Conservation (phyloP, 2,888 invertebrate genomes). For the Platycheirus albimanus region DNA sequence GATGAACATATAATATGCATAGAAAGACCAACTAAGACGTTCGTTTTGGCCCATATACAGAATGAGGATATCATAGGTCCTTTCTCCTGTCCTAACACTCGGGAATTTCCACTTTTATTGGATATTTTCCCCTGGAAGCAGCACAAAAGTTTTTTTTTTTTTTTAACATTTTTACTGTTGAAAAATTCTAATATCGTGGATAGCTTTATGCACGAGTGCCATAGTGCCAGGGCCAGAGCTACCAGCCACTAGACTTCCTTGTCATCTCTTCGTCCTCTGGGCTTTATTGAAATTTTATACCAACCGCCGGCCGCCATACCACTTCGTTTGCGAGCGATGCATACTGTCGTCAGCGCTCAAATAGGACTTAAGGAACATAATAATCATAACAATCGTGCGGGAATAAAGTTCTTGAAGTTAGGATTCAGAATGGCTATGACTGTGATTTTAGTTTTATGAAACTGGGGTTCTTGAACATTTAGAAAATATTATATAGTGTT, state of each 20-base stretch:
- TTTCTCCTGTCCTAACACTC: slow-evolving; percentile 49
- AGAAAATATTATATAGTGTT: background rate
- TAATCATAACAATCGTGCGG: slow-evolving; percentile 70
- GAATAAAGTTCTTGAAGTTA: slow-evolving; percentile 60
- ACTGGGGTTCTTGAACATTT: slow-evolving; percentile 31
- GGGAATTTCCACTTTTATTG: slow-evolving; percentile 62
- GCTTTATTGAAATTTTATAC: slow-evolving; percentile 68
- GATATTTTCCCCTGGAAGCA: slow-evolving; percentile 30
- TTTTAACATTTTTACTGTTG: slow-evolving; percentile 34
- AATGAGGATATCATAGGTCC: slow-evolving; percentile 29
- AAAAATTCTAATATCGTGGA: slow-evolving; percentile 63
- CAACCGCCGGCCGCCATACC: background rate
- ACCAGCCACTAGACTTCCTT: slow-evolving; percentile 5
- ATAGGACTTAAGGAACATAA: slow-evolving; percentile 65
- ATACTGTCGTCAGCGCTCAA: slow-evolving; percentile 21
- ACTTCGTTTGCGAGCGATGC: no score
- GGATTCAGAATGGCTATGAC: slow-evolving; percentile 61
- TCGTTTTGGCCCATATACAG: slow-evolving; percentile 27
- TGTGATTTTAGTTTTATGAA: slow-evolving; percentile 63
- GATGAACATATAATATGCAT: slow-evolving; percentile 52
- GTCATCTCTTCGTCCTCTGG: slow-evolving; percentile 38
- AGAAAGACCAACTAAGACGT: slow-evolving; percentile 42
- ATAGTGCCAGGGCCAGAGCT: background rate
- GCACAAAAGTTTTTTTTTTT: slow-evolving; percentile 39
- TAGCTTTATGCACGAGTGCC: slow-evolving; percentile 49